Evolutionary conservation across 2,888 invertebrate species (phyloP).

Genomic region (Hetaerina titia): DNA sequence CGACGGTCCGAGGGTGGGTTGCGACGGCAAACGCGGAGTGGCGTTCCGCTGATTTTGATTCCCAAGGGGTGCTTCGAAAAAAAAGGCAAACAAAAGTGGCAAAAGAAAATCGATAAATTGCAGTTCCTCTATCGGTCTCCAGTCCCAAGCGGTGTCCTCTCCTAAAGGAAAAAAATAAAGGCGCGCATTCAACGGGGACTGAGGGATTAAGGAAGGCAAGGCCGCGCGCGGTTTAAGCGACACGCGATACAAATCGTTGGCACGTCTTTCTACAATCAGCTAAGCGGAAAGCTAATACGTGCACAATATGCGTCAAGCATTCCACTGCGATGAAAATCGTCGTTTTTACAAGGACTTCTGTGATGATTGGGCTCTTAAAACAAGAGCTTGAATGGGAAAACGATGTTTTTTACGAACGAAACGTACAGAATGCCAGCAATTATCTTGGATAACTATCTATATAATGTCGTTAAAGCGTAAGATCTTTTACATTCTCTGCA

Average conservation of each 20-base stretch:
- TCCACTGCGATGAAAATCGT: no score
- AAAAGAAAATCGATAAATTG: not conserved
- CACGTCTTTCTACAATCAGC: no score
- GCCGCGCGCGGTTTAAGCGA: not conserved
- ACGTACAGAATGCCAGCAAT: no score
- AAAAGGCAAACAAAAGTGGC: conserved; percentile 16
- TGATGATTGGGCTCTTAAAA: no score
- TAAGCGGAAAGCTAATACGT: no score
- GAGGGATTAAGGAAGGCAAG: not conserved
- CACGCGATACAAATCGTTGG: not conserved
- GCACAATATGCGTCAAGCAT: no score
- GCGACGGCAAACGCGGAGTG: not conserved
- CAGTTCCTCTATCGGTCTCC: not conserved
- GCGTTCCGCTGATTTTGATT: not conserved
- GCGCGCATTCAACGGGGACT: not conserved
- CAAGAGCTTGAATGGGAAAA: no score
- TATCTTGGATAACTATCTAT: no score
- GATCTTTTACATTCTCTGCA: no score
- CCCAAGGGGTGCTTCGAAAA: not conserved
- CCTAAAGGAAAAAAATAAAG: not conserved
- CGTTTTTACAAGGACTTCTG: no score
- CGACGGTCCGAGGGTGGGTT: not conserved
- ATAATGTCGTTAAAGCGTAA: no score
- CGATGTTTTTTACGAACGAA: no score
- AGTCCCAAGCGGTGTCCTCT: not conserved